phyloP scores from a whole-genome alignment of 2,888 invertebrate species.

The Vanessa cardui region DNA sequence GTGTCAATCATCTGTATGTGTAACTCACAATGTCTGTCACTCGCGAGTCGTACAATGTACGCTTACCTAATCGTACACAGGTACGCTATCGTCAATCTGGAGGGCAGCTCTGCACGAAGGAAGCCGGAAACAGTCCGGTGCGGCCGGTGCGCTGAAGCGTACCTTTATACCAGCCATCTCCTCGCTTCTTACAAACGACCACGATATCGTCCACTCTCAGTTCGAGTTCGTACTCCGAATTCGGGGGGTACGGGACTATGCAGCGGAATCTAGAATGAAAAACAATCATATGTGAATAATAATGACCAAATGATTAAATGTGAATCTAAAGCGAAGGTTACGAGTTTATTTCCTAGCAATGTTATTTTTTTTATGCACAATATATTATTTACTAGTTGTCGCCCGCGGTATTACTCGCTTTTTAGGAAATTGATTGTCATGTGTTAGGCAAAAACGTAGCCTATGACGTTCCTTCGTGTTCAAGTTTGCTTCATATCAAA shows the following conservation, averaged over 20 bases:
- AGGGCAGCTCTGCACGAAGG: constrained; percentile 90
- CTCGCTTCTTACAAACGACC: constrained; percentile 94
- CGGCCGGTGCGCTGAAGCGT: constrained; percentile 94
- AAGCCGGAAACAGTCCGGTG: constrained; percentile 97
- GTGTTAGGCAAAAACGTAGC: too few relatives aligned
- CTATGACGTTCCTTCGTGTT: too few relatives aligned
- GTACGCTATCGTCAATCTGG: constrained; percentile 38
- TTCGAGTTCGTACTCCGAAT: constrained; percentile 95
- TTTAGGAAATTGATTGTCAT: too few relatives aligned
- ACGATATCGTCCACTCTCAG: constrained; percentile 95
- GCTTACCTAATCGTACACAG: not conserved
- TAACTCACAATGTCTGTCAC: not conserved
- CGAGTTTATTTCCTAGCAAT: not conserved
- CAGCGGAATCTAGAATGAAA: constrained; percentile 88
- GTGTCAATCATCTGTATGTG: too few relatives aligned
- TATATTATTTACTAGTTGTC: too few relatives aligned
- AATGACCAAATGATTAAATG: not conserved
- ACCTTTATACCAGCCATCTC: constrained; percentile 98
- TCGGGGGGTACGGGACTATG: constrained; percentile 96
- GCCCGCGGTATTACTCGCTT: too few relatives aligned
- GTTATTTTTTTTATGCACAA: too few relatives aligned
- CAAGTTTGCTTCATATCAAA: too few relatives aligned
- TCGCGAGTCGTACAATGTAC: constrained; percentile 5
- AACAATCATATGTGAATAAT: not conserved
- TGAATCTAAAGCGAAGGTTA: not conserved